Conservation (phyloP, 1,140 invertebrate species). For the Heliothis subflexa region DNA sequence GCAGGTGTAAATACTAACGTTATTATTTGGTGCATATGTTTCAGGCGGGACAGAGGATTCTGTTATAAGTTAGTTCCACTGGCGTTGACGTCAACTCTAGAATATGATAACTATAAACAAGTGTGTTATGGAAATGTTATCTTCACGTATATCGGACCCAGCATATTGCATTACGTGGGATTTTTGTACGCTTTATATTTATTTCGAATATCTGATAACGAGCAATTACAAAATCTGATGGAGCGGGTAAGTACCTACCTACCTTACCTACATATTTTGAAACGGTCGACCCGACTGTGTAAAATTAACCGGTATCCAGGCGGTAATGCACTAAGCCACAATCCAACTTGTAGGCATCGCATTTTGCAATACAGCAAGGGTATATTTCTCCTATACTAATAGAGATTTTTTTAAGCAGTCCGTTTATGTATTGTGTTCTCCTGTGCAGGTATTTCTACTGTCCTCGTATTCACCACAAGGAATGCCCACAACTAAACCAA, state of each 20-base stretch:
- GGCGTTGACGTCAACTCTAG: slow-evolving; percentile 71
- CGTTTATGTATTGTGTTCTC: background rate
- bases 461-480: slow-evolving; percentile 89
- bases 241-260: slow-evolving; percentile 89
- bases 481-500: slow-evolving; percentile 87
- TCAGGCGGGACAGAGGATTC: slow-evolving; percentile 91
- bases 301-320: too few relatives aligned
- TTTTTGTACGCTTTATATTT: slow-evolving; percentile 92
- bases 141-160: slow-evolving; percentile 93
- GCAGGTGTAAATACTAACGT: background rate
- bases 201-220: slow-evolving; percentile 94
- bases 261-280: too few relatives aligned
- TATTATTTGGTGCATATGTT: slow-evolving; percentile 56
- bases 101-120: slow-evolving; percentile 85
- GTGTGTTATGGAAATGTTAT: slow-evolving; percentile 90
- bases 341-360: too few relatives aligned
- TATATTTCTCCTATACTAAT: background rate
- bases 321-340: background rate
- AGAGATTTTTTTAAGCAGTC: too few relatives aligned
- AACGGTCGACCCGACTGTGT: too few relatives aligned
- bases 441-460: slow-evolving; percentile 87
- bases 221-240: slow-evolving; percentile 96
- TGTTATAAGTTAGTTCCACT: slow-evolving; percentile 87
- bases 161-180: slow-evolving; percentile 91
- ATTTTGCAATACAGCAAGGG: background rate